Conservation (phyloP, 2,888 invertebrate species). For the Habroteleia sp. region DNA sequence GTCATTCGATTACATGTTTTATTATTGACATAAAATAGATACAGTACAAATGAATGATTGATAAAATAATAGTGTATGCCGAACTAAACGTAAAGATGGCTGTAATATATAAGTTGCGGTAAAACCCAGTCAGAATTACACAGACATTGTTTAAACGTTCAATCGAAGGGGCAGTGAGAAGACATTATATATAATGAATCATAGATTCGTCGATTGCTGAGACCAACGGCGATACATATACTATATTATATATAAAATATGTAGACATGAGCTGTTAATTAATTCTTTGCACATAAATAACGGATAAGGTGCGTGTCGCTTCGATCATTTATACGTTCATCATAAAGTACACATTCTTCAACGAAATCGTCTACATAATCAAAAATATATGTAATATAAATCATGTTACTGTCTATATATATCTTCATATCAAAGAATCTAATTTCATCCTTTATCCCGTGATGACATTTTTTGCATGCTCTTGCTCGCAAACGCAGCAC, state of each 20-base stretch:
- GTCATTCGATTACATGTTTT: slow-evolving; percentile 67
- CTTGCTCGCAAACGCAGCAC: slow-evolving; percentile 19
- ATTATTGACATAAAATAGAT: slow-evolving; percentile 73
- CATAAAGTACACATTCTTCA: slow-evolving; percentile 19
- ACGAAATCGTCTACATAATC: slow-evolving; percentile 25
- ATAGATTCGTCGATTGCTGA: slow-evolving; percentile 28
- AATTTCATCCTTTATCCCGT: slow-evolving; percentile 1
- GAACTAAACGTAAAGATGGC: slow-evolving; percentile 17
- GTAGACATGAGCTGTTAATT: slow-evolving; percentile 28
- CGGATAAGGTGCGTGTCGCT: slow-evolving; percentile 48
- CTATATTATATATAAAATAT: slow-evolving; percentile 39
- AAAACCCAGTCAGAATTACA: neutral
- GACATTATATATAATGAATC: slow-evolving; percentile 16
- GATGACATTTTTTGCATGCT: slow-evolving; percentile 17
- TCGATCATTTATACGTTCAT: slow-evolving; percentile 37
- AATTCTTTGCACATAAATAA: slow-evolving; percentile 48
- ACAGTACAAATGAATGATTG: slow-evolving; percentile 66
- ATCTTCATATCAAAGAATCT: slow-evolving; percentile 18
- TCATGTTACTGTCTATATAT: slow-evolving; percentile 14
- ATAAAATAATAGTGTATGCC: slow-evolving; percentile 27
- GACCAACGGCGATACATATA: slow-evolving; percentile 37
- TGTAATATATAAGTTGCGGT: slow-evolving; percentile 13
- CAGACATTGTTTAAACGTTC: slow-evolving; percentile 4
- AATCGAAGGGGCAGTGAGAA: slow-evolving; percentile 14
- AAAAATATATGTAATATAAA: slow-evolving; percentile 33